Evolutionary conservation across 1,140 invertebrate genomes (phyloP), one percentile per base, ranked within the genome.

Genomic region (Drosophila bipectinata): DNA sequence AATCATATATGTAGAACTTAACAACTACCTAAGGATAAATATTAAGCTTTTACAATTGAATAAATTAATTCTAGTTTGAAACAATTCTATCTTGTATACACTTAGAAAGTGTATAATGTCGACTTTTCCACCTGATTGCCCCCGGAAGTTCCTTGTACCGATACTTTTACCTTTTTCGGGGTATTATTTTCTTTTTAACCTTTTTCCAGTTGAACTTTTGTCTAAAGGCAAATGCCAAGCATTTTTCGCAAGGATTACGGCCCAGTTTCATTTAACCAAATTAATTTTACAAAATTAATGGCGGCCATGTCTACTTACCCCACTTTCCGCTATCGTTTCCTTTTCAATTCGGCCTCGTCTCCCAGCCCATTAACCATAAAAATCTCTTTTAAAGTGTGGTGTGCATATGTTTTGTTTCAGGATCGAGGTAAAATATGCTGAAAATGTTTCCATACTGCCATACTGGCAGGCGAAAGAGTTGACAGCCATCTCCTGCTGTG

Each of bases 231-330:
- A 53, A 61, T 69, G 62, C 49, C 62, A 55, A 21, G 21, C 37
- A 72, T 72, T 59, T 60, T 72, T 72, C 7, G 28, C 37, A 10
- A 12, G 54, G 37, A 72, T 69, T 52, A 71, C n/a, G 15, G 34
- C 37, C 55, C 53, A 64, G 53, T 84, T 84, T 72, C 74, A 59
- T 84, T 84, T 84, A 84, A 69, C 44, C 66, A 84, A 84, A 84
- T 84, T 84, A 84, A 84, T 84, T 84, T 84, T 28, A 49, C 44
- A 76, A 68, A 63, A 63, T 73, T 63, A 69, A 69, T 69, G 28
- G 32, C 37, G 54, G 51, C 32, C 51, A 49, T 56, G 44, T 67
- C 66, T 37, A 15, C n/a, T 34, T 54, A 62, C 63, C 63, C 7
- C 45, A 18, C 28, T 1, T 12, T 28, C 26, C 26, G 26, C 26